Evolutionary conservation across 2,888 invertebrate genomes (phyloP), one percentile per base, ranked within the genome.

Genomic region (Thymelicus sylvestris): DNA sequence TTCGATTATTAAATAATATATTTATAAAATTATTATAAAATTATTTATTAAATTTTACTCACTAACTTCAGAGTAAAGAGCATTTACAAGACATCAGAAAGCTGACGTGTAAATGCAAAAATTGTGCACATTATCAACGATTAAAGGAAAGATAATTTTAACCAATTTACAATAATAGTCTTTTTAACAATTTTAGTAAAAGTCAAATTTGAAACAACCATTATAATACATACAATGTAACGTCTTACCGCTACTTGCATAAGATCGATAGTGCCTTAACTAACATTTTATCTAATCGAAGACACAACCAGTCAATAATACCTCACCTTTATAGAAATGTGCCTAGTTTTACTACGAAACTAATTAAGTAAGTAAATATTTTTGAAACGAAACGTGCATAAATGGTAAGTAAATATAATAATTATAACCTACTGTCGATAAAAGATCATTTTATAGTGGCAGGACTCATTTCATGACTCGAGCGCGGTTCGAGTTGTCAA

Each of bases 191-290:
- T 76, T 80, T 74, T 61, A 65, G 47, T 77, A 75, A 72, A 78
- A 67, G 76, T 72, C 62, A 72, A 77, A 76, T 76, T 77, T 77
- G 75, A 80, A 86, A 85, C 83, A 83, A 83, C 79, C 83, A 79
- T 79, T 74, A 24, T 59, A 69, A 66, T 77, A 74, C 71, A 66
- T 77, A 74, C 70, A 77, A 75, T 72, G 75, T 72, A 75, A 75
- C 74, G 74, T 67, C 69, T 72, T 72, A 73, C 52, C 38, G 41
- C 68, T 68, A 70, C 50, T 74, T 64, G 72, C 76, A 76, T 77
- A 76, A 79, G 75, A 75, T 65, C 41, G 39, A 50, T 44, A 15
- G 47, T 50, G 31, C 19, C 31, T 63, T 55, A 63, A 31, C n/a
- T 57, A n/a, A 7, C 31, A 59, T 31, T 1, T 5, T 59, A 69